phyloP scores from a whole-genome alignment of 2,888 invertebrate genomes.

The Ptilodon capucinus region DNA sequence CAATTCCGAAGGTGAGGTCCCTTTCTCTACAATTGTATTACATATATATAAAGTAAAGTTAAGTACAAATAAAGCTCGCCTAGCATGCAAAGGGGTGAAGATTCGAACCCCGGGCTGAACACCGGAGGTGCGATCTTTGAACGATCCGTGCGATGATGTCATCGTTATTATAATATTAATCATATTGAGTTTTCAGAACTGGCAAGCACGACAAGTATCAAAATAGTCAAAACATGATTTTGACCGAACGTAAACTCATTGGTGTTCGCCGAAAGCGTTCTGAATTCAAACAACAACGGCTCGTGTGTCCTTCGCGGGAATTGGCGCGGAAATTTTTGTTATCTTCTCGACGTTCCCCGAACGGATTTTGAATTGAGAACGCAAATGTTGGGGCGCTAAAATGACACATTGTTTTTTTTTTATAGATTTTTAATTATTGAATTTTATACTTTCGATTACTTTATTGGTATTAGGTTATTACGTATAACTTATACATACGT shows the following conservation, averaged over 20 bases:
- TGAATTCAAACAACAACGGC: conserved; percentile 77
- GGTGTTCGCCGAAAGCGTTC: conserved; percentile 74
- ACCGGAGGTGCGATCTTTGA: too few species aligned
- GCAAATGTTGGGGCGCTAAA: conserved; percentile 64
- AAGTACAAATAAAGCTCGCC: too few species aligned
- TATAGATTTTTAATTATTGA: too few species aligned
- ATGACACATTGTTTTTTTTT: conserved; percentile 42
- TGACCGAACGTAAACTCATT: not conserved
- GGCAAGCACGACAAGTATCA: not conserved
- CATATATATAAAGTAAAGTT: too few species aligned
- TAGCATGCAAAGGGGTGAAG: too few species aligned
- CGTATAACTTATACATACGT: too few species aligned
- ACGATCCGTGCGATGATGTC: too few species aligned
- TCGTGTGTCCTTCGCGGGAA: conserved; percentile 78
- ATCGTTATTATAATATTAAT: not conserved
- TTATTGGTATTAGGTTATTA: too few species aligned
- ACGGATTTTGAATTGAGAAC: conserved; percentile 81
- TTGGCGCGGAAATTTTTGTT: conserved; percentile 81
- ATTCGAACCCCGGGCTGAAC: too few species aligned
- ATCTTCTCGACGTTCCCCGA: conserved; percentile 81
- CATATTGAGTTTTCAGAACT: not conserved
- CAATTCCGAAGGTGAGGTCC: too few species aligned
- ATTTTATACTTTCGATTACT: too few species aligned
- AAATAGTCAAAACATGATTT: not conserved
- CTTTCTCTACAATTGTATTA: too few species aligned